Evolutionary conservation across 2,888 invertebrate genomes (phyloP).

Genomic region (Ectobius pallidus): DNA sequence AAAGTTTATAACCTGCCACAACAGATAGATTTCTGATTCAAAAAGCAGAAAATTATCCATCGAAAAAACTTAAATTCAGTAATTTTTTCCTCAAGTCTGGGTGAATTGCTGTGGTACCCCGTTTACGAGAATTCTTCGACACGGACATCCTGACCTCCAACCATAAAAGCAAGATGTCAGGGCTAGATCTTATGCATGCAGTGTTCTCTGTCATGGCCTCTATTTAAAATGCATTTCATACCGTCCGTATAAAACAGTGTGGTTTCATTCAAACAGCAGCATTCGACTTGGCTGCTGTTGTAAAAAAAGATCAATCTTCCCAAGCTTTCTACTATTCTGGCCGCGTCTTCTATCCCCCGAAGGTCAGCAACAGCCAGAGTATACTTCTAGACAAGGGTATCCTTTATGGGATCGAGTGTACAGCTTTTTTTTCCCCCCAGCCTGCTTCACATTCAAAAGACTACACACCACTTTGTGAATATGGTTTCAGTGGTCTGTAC

Average conservation of each 20-base stretch:
- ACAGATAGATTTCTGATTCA: too few relatives aligned
- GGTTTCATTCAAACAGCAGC: background rate
- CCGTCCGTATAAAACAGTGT: background rate
- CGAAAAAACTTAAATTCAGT: too few relatives aligned
- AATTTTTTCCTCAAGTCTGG: too few relatives aligned
- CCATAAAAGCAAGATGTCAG: too few relatives aligned
- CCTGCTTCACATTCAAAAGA: constrained; percentile 1
- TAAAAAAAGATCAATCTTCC: background rate
- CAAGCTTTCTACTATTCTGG: background rate
- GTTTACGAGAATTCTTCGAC: background rate
- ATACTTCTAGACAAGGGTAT: too few relatives aligned
- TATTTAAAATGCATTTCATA: constrained; percentile 10
- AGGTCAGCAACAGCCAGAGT: constrained; percentile 4
- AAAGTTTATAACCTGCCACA: too few relatives aligned
- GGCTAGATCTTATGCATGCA: background rate
- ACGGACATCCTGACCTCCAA: too few relatives aligned
- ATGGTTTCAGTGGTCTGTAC: background rate
- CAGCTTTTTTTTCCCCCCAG: too few relatives aligned
- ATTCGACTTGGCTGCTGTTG: background rate
- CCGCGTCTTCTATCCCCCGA: constrained; percentile 10
- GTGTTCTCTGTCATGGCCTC: background rate
- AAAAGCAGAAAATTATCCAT: too few relatives aligned
- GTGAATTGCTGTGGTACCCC: background rate
- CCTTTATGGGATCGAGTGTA: constrained; percentile 14
- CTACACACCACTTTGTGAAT: background rate